phyloP scores from a whole-genome alignment of 2,888 invertebrate species.

The Catonia carolina region DNA sequence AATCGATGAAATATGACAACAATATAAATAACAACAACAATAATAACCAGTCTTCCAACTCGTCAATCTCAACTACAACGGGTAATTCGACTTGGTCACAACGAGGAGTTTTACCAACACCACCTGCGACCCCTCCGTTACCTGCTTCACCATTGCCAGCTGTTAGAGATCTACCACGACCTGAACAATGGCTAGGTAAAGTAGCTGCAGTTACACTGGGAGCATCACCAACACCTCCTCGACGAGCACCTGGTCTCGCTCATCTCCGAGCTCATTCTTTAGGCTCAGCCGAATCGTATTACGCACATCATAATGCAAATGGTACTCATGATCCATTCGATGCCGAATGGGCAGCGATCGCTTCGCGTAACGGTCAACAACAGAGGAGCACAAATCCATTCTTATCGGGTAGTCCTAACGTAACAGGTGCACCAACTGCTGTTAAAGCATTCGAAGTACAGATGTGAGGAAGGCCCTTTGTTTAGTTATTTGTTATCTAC shows the following conservation, averaged over 20 bases:
- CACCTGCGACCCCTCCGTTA: slow-evolving; percentile 36
- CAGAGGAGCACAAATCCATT: slow-evolving; percentile 48
- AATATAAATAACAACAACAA: slow-evolving; percentile 24
- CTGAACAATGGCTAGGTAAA: slow-evolving; percentile 77
- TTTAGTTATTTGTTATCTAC: slow-evolving; percentile 7
- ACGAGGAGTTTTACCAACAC: slow-evolving; percentile 35
- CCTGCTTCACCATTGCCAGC: slow-evolving; percentile 25
- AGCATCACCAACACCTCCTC: slow-evolving; percentile 46
- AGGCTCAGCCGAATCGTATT: slow-evolving; percentile 24
- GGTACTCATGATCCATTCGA: slow-evolving; percentile 64
- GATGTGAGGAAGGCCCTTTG: slow-evolving; percentile 29
- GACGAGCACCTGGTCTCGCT: slow-evolving; percentile 45
- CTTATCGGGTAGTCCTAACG: slow-evolving; percentile 19
- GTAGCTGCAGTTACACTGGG: slow-evolving; percentile 30
- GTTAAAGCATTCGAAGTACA: slow-evolving; percentile 38
- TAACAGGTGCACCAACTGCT: no score
- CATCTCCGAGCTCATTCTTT: slow-evolving; percentile 48
- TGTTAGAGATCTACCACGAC: slow-evolving; percentile 55
- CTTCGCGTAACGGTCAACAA: slow-evolving; percentile 42
- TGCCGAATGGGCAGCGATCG: slow-evolving; percentile 72
- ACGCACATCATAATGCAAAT: slow-evolving; percentile 23
- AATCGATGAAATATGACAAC: slow-evolving; percentile 23
- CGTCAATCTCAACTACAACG: slow-evolving; percentile 16
- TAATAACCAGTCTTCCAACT: neutral
- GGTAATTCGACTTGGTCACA: slow-evolving; percentile 4